Conservation (phyloP, 2,888 invertebrate species). For the Sphaerophoria rueppellii region DNA sequence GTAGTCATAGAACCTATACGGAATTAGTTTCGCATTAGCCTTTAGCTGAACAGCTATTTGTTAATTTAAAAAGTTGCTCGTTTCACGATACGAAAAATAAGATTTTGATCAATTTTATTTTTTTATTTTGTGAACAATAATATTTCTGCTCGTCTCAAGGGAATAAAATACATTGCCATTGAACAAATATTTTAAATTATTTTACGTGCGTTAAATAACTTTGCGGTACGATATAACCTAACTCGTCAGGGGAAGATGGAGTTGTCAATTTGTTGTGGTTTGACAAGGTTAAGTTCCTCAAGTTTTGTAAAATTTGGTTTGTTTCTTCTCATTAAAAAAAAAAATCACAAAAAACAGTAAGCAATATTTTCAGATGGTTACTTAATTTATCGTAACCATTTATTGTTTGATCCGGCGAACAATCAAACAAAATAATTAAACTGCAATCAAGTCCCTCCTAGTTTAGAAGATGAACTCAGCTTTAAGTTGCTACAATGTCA, state of each 20-base stretch:
- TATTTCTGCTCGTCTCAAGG: slow-evolving; percentile 4
- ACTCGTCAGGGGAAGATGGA: neutral
- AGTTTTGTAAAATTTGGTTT: no score
- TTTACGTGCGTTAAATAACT: neutral
- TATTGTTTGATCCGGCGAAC: no score
- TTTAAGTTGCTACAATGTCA: no score
- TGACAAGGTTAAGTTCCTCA: neutral
- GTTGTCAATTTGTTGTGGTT: neutral
- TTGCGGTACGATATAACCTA: neutral
- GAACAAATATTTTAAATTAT: neutral
- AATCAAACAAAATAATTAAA: no score
- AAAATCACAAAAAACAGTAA: no score
- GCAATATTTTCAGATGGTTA: no score
- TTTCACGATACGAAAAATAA: slow-evolving; percentile 49
- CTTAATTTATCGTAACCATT: no score
- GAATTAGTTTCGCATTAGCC: slow-evolving; percentile 60
- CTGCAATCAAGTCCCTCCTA: no score
- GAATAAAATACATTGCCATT: neutral
- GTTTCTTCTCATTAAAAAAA: no score
- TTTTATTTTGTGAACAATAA: neutral
- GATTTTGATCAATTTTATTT: slow-evolving; percentile 20
- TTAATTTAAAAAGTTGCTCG: slow-evolving; percentile 17
- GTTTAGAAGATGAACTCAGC: no score
- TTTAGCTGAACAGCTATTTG: slow-evolving; percentile 45
- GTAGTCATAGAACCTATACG: neutral